Percentiles rank a stretch among this genome's conserved stretches.
These are phyloP conservation scores for Drosophila multiciliata DNA, from an alignment of 2,888 invertebrate genomes.

Conservation along the genomic window DNA sequence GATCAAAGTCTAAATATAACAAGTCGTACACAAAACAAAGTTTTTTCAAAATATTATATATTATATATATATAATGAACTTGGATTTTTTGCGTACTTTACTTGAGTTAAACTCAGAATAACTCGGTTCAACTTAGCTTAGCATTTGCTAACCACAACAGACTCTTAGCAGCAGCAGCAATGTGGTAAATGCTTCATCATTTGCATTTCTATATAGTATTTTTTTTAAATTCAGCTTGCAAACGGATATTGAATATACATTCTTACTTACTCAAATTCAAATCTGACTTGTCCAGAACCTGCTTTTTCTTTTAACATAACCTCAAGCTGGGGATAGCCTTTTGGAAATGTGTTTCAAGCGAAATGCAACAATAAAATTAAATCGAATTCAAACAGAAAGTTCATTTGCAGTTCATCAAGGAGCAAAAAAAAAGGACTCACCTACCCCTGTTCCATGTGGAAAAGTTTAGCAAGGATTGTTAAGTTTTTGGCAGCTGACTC, in stretches of 20 bases:
- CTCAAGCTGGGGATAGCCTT: conserved; percentile 33
- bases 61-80: conserved; percentile 22
- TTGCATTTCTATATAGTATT: conserved; percentile 46
- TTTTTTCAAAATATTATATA: too few species aligned
- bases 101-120: conserved; percentile 8
- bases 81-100: conserved; percentile 27
- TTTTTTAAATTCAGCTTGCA: conserved; percentile 47
- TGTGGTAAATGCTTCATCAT: conserved; percentile 30
- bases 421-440: conserved; percentile 16
- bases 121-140: conserved; percentile 15
- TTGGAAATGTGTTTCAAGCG: conserved; percentile 40
- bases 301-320: conserved; percentile 6
- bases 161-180: conserved; percentile 21
- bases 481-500: conserved; percentile 38
- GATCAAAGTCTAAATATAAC: too few species aligned
- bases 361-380: conserved; percentile 71
- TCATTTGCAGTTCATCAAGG: conserved; percentile 80
- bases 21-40: too few species aligned
- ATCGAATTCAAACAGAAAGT: conserved; percentile 79
- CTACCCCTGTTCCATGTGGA: neutral
- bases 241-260: conserved; percentile 52
- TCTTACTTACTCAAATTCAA: conserved; percentile 13
- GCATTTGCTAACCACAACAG: conserved; percentile 38
- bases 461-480: conserved; percentile 21
- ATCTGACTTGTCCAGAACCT: conserved; percentile 3